Base-by-base conservation (phyloP, 2,113 vertebrate species). In the Hucho hucho region DNA sequence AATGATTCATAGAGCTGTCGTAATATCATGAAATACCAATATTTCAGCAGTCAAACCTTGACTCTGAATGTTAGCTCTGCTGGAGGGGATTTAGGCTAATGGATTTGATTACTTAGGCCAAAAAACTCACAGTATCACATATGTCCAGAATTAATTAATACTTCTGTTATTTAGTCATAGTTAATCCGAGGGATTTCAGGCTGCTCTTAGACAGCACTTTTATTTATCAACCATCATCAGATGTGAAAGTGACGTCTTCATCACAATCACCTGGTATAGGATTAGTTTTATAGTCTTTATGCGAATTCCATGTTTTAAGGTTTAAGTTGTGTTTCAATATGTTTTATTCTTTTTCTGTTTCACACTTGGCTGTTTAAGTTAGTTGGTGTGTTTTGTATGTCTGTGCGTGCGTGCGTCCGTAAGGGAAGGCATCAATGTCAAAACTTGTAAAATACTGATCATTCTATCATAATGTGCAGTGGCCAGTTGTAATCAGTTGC, bases 401-500 rank as follows among this genome's bases (percentile, higher is more conserved):
- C 53, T 82, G 73, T 85, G 83, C 74, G 76, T 81, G 70, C 64
- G 73, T 78, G 70, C n/a, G n/a, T n/a, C n/a, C 18, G 61, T 75
- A 26, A 74, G 74, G 66, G 75, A 79, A 32, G 78, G 46, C 81
- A 72, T 84, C 73, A 25, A 18, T 71, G 81, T 83, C 63, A 25
- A 67, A 74, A 70, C 68, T 79, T 83, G 78, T 86, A 74, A 86
- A 85, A 84, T 82, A 80, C 32, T 75, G 70, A 78, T 83, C 68
- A 68, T 75, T 74, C 81, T 43, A 75, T 86, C 79, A 84, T 85
- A 68, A 89, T 80, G 90, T 92, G 88, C 85, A 80, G 87, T 90
- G 85, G 89, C 88, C 90, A 91, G 85, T 88, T 84, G 83, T 84
- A 84, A 86, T 88, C 80, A 83, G 78, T 88, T 87, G 84, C 91